These are phyloP conservation scores for Phyllostomus hastatus DNA, from an alignment of 2,113 vertebrate genomes.

Conservation along the genomic window DNA sequence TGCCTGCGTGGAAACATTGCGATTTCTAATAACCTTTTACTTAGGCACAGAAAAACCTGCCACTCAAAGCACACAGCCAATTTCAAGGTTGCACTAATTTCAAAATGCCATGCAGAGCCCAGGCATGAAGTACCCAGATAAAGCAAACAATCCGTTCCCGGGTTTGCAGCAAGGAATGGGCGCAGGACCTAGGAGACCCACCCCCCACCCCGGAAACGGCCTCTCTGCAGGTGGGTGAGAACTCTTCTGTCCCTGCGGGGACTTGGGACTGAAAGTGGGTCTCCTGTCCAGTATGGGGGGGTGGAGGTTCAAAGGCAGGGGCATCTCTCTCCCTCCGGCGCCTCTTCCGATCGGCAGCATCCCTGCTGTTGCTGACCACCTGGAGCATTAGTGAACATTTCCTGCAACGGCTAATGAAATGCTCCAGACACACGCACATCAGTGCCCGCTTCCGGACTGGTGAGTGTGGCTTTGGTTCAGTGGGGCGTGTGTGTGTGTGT, in stretches of 20 bases:
- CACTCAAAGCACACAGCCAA: not conserved
- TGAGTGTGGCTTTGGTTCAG: not conserved
- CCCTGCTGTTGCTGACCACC: not conserved
- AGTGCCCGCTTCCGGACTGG: not conserved
- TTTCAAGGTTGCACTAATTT: conserved; percentile 68
- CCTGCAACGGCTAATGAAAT: conserved; percentile 21
- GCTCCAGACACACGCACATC: conserved; percentile 16
- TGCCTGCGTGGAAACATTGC: conserved; percentile 4
- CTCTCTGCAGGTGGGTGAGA: not conserved
- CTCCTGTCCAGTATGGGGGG: not conserved
- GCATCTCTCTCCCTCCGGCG: not conserved
- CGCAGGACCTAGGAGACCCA: too few species aligned
- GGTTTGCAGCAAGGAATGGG: not conserved
- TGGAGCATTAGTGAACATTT: not conserved
- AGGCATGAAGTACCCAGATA: conserved; percentile 48
- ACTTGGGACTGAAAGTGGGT: not conserved
- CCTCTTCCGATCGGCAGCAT: not conserved
- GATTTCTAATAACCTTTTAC: conserved; percentile 58
- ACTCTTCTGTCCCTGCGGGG: not conserved
- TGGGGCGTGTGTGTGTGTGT: not conserved
- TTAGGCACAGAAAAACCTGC: conserved; percentile 35
- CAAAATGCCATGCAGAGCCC: conserved; percentile 38
- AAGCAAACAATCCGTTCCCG: conserved; percentile 25
- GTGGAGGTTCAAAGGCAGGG: not conserved
- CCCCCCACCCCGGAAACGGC: not conserved